These are phyloP conservation scores for Drosophila truncata DNA, from an alignment of 1,140 invertebrate species.

Conservation along the genomic window DNA sequence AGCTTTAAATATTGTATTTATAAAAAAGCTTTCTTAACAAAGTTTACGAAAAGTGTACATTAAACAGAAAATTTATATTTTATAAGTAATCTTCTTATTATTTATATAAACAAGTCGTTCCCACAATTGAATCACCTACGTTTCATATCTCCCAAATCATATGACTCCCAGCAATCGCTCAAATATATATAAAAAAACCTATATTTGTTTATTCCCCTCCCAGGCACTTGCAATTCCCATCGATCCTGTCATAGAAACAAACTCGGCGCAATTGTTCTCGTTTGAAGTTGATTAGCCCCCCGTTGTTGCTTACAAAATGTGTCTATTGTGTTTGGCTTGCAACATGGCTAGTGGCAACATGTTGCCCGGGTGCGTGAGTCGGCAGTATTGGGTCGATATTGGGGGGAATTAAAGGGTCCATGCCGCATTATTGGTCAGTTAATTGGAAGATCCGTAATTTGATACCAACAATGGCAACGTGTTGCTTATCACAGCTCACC, in stretches of 20 bases:
- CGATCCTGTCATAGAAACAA: slow-evolving; percentile 53
- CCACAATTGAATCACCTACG: not conserved
- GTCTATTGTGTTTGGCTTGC: slow-evolving; percentile 68
- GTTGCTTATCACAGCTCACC: slow-evolving; percentile 74
- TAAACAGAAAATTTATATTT: too few species aligned
- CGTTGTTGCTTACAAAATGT: slow-evolving; percentile 78
- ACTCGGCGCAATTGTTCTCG: slow-evolving; percentile 65
- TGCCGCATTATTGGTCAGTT: slow-evolving; percentile 77
- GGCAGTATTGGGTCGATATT: slow-evolving; percentile 53
- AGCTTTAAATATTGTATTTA: not conserved
- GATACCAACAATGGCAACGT: slow-evolving; percentile 71
- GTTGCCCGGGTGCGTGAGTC: slow-evolving; percentile 60
- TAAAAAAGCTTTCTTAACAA: too few species aligned
- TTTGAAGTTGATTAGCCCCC: slow-evolving; percentile 79
- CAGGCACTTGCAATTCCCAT: slow-evolving; percentile 44
- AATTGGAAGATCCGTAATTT: slow-evolving; percentile 82
- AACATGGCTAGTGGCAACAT: slow-evolving; percentile 51
- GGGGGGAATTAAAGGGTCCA: slow-evolving; percentile 70
- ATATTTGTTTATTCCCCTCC: slow-evolving; percentile 18
- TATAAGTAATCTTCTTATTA: not conserved
- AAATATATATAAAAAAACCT: not conserved
- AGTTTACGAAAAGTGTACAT: too few species aligned
- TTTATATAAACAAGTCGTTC: not conserved
- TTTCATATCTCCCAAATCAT: not conserved
- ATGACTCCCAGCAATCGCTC: not conserved